Base-by-base conservation (phyloP, 2,888 invertebrate genomes). In the Drosophila gaucha region DNA sequence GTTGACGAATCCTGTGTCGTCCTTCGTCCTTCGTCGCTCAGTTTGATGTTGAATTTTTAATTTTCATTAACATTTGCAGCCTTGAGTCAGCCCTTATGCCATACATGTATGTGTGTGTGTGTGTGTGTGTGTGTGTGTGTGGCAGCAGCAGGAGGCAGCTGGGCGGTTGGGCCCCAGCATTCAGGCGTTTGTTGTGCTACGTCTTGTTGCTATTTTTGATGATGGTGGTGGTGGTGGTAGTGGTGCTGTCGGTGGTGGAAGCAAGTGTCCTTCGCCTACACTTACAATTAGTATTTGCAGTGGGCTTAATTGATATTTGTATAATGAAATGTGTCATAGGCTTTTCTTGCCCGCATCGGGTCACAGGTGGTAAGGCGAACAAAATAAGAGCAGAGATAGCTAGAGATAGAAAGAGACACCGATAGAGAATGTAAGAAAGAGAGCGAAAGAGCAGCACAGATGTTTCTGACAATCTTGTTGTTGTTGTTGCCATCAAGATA, bases 21-120 rank as follows among this genome's bases (percentile, higher is more conserved):
- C 46, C 47, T 16, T 12, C 22, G 52, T 64, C 68, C 33, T 49
- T 12, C 33, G 46, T 64, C 68, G 54, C 31, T 76, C 65, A 78
- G 69, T 84, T 84, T 84, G 83, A 86, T 86, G 88, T 87, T 84
- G 88, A 84, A 84, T 84, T 84, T 84, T 84, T 87, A 88, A 84
- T 84, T 86, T 84, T 84, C 84, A 84, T 84, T 84, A 84, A 88
- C 79, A 80, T 82, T 82, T 73, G 59, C 68, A 62, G 68, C 76
- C 74, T 74, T 74, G 64, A 65, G 73, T 31, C 76, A 58, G 67
- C 78, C 78, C 84, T 76, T 80, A 65, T 63, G 63, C 57, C 65
- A 6, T 2, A 10, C 41, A n/a, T 35, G 26, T 50, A 22, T 33
- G 14, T 63, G 24, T 39, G 9, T 31, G 22, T 44, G 14, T 39